Evolutionary conservation across 2,113 vertebrate species (phyloP).

Genomic region (Spermophilus dauricus): DNA sequence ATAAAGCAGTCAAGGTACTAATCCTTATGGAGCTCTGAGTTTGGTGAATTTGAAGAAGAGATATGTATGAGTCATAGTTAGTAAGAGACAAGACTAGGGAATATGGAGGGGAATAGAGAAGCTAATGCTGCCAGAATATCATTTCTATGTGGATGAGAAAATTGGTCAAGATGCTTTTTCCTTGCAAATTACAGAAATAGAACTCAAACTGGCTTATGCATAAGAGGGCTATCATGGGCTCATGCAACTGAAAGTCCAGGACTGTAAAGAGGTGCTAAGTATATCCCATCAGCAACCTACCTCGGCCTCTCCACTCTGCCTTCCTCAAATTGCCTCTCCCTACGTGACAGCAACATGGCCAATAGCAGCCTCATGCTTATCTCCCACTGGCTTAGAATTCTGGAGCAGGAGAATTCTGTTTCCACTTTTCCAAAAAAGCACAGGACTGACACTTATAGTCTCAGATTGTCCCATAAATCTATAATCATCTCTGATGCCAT

Average conservation of each 20-base stretch:
- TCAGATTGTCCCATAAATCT: neutral
- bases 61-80: neutral
- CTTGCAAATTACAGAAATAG: neutral
- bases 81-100: neutral
- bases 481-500: neutral
- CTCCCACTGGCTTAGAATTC: neutral
- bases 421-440: slow-evolving; percentile 6
- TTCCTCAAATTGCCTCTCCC: neutral
- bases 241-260: neutral
- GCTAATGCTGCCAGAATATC: neutral
- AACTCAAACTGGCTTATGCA: neutral
- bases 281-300: neutral
- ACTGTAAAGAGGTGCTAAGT: neutral
- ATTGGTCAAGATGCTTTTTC: neutral
- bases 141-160: neutral
- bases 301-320: neutral
- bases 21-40: neutral
- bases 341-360: neutral
- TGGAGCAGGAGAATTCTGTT: neutral
- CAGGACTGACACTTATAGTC: neutral
- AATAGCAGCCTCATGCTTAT: neutral
- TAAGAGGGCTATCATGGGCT: neutral
- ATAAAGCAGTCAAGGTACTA: neutral
- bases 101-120: neutral
- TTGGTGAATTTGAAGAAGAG: neutral